A percentile compares a stretch with the other conserved stretches of the same genome.
These are phyloP conservation scores for Stictonetta naevosa DNA, from an alignment of 2,113 vertebrate species.

Conservation along the genomic window DNA sequence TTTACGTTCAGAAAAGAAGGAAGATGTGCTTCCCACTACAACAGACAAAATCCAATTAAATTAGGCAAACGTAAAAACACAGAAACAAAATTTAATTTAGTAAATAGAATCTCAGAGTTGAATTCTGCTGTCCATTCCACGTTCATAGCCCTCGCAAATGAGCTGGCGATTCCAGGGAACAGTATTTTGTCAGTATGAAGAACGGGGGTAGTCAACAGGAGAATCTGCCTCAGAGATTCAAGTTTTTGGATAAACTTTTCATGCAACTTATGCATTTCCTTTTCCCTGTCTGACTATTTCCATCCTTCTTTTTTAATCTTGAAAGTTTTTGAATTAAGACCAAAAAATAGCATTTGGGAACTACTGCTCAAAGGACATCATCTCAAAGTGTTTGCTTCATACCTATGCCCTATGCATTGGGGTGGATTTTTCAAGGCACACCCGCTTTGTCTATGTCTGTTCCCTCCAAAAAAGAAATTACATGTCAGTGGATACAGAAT, in stretches of 20 bases:
- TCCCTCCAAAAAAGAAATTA: not conserved
- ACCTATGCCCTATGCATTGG: rapidly evolving
- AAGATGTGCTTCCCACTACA: constrained; percentile 68
- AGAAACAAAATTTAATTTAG: constrained; percentile 58
- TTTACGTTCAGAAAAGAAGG: constrained; percentile 69
- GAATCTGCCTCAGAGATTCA: not conserved
- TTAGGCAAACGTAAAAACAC: constrained; percentile 63
- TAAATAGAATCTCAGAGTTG: constrained; percentile 43
- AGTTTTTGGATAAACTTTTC: not conserved
- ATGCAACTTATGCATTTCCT: not conserved
- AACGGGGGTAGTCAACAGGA: not conserved
- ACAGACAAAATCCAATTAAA: constrained; percentile 70
- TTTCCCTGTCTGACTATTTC: not conserved
- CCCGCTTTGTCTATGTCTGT: not conserved
- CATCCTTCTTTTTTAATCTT: not conserved
- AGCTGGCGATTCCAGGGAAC: not conserved
- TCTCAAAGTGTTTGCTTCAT: rapidly evolving
- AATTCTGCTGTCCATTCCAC: constrained; percentile 33
- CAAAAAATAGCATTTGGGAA: not conserved
- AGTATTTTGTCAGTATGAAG: not conserved
- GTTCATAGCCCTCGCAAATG: not conserved
- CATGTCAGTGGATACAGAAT: not conserved
- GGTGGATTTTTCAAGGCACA: not conserved
- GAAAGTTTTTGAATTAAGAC: not conserved
- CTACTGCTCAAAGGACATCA: not conserved